Base-by-base conservation (phyloP, 2,797 vertebrate species). In the Carduelis carduelis region DNA sequence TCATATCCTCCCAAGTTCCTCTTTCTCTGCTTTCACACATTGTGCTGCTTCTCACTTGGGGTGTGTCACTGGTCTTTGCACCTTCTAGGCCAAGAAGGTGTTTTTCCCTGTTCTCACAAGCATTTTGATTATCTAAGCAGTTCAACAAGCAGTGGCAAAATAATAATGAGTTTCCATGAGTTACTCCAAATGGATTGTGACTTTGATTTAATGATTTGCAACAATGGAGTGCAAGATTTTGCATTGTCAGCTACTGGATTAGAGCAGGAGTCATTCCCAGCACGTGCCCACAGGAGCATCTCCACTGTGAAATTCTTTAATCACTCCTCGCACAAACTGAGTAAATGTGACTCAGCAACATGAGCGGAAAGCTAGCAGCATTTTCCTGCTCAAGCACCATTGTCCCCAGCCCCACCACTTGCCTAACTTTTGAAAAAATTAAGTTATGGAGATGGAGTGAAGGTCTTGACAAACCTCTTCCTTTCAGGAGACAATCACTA, bases 61-160 rank as follows among this genome's bases (percentile, higher is more conserved):
- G 47, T 6, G 1, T 80, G 52, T 77, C 81, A 68, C 41, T 52
- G 26, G 20, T 88, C 32, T 68, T 82, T 75, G 32, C 23, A 35
- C 18, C 16, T 90, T 79, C 65, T 47, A 46, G 49, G 86, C 35
- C 41, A 47, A 90, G 39, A 65, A 41, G 39, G 39, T 41, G 39
- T 22, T 87, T 88, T 89, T 89, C 49, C 53, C 15, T 89, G 56
- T 92, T 92, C 64, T 87, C 64, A 53, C 46, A 90, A 85, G 69
- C 23, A 30, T 94, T 94, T 91, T 85, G 53, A 77, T 95, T 89
- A 49, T 61, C 83, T 88, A 69, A 93, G 80, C 83, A 88, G 30
- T 23, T 88, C 49, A 71, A 50, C 72, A 94, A 89, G 79, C 57
- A 86, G 68, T 43, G 61, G 60, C 61, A 88, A 92, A 92, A 83